Evolutionary conservation across 2,888 invertebrate species (phyloP).

Genomic region (Heterodera filipjevi): DNA sequence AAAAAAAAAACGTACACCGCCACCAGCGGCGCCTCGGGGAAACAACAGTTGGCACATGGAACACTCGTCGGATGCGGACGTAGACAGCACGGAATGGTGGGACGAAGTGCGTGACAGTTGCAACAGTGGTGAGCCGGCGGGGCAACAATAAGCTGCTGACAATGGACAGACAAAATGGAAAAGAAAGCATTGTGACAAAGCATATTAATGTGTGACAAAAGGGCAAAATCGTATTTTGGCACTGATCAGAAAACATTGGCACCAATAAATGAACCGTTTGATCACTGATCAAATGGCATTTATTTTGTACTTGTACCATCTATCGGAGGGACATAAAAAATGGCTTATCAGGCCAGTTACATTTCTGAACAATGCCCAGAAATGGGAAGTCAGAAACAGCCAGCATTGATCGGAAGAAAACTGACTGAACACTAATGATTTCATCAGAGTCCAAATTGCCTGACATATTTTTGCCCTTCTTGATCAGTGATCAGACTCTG

Average conservation of each 20-base stretch:
- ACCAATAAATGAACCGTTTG: too few relatives aligned
- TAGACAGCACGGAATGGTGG: constrained; percentile 47
- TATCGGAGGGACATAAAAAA: too few relatives aligned
- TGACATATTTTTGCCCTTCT: too few relatives aligned
- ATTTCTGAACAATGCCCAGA: too few relatives aligned
- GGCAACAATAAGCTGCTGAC: not conserved
- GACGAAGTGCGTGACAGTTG: constrained; percentile 36
- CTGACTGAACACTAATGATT: too few relatives aligned
- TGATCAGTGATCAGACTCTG: not conserved
- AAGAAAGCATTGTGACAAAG: not conserved
- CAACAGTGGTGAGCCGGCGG: not conserved
- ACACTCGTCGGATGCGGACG: constrained; percentile 57
- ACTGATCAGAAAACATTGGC: not conserved
- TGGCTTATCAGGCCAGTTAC: not conserved
- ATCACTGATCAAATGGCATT: not conserved
- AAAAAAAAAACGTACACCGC: constrained; percentile 25
- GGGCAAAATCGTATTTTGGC: not conserved
- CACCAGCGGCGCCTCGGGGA: constrained; percentile 40
- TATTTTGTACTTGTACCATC: too few relatives aligned
- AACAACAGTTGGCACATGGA: constrained; percentile 62
- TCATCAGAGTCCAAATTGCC: too few relatives aligned
- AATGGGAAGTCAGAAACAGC: too few relatives aligned
- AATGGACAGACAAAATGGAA: not conserved
- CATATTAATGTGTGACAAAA: not conserved
- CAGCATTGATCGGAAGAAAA: too few relatives aligned